phyloP scores from a whole-genome alignment of 2,797 vertebrate genomes.

The Danionella dracula region DNA sequence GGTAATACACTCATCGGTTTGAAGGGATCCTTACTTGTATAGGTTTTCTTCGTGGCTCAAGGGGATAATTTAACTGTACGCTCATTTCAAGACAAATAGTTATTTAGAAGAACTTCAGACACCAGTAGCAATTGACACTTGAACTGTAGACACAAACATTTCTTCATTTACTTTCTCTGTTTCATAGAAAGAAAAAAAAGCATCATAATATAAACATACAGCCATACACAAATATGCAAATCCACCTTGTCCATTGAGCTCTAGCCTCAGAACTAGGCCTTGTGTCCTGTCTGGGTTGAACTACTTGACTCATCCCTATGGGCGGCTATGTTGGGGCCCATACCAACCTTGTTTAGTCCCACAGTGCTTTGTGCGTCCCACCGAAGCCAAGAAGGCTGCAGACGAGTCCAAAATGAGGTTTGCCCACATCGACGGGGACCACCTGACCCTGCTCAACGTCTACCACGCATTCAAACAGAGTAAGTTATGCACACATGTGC shows the following conservation, averaged over 20 bases:
- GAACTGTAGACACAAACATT: too few species aligned
- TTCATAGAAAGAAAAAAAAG: too few species aligned
- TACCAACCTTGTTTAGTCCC: conserved; percentile 99
- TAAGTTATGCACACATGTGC: conserved; percentile 58
- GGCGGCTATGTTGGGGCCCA: conserved; percentile 99
- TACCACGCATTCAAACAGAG: conserved; percentile 99
- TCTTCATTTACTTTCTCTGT: too few species aligned
- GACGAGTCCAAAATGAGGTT: conserved; percentile 99
- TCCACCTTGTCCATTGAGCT: conserved; percentile 55
- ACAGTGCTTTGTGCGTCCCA: conserved; percentile 99
- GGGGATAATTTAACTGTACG: too few species aligned
- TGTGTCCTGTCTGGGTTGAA: conserved; percentile 91
- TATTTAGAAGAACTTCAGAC: not conserved
- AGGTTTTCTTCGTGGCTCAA: too few species aligned
- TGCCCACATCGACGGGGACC: conserved; percentile 99
- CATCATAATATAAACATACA: too few species aligned
- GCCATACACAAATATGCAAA: too few species aligned
- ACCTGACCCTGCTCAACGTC: conserved; percentile 98
- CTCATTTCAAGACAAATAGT: too few species aligned
- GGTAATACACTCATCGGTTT: too few species aligned
- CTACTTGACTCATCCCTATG: conserved; percentile 97
- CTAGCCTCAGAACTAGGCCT: conserved; percentile 87
- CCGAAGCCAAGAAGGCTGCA: conserved; percentile 97
- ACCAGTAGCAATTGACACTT: too few species aligned
- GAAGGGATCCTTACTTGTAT: too few species aligned